Conservation (phyloP, 2,113 vertebrate species). For the cat (Felis catus) region DNA sequence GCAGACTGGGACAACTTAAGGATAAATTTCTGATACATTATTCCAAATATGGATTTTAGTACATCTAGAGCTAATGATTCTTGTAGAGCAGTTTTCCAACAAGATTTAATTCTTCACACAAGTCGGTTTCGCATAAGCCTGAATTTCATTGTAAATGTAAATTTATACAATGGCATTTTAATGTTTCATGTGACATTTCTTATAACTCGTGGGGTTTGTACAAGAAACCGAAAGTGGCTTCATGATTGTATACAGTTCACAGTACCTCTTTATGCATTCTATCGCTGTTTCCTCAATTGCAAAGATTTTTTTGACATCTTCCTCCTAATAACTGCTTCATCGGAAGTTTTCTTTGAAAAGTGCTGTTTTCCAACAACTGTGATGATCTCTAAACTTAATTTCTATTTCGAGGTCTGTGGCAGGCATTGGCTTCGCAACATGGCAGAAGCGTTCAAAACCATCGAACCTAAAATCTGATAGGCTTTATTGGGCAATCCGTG, state of each 20-base stretch:
- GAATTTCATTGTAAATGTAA: not conserved
- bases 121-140: not conserved
- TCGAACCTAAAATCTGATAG: not conserved
- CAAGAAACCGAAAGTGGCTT: not conserved
- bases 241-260: not conserved
- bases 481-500: not conserved
- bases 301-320: not conserved
- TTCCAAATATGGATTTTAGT: slow-evolving; percentile 20
- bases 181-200: not conserved
- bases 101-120: not conserved
- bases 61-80: not conserved
- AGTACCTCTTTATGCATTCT: not conserved
- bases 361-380: not conserved
- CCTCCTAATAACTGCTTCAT: not conserved
- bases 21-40: not conserved
- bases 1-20: not conserved
- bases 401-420: not conserved
- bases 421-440: not conserved
- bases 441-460: not conserved
- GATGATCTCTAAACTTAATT: not conserved
- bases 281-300: not conserved
- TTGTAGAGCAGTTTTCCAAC: not conserved
- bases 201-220: not conserved
- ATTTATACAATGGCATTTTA: not conserved
- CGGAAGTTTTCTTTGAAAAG: not conserved